Evolutionary conservation across 2,113 vertebrate species (phyloP), one percentile per base, ranked within the genome.

Genomic region (Siphamia tubifer): DNA sequence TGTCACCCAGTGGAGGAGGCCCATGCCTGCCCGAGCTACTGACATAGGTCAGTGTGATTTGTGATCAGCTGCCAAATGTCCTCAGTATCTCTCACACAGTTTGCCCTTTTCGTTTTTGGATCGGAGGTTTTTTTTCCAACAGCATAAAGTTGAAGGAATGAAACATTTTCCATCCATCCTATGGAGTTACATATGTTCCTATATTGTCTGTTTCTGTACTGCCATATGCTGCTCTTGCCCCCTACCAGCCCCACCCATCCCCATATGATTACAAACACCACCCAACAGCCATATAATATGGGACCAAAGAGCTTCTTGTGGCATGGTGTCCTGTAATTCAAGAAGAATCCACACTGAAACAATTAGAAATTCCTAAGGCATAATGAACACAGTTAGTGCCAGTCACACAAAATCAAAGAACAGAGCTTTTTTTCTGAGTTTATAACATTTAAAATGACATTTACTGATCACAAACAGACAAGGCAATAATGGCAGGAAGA

Each of bases 1-100:
- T 84, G 97, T 99, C 62, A 98, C 97, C 1, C 96, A 99, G 82
- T 99, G 97, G 98, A 88, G 98, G 72, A 92, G 98, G 60, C 97
- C 98, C 11, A 95, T 99, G 93, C 97, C 98, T 10, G 96, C 96
- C 13, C 93, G 97, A 68, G 97, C 98, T 12, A 98, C 95, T 21
- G 96, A 99, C 89, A 99, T 99, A 84, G 98, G 97, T 98, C 74
- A 91, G 91, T 67, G 25, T 34, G 32, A 58, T 42, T 44, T 48
- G 23, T 24, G 48, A 17, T 23, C 8, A 4, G 15, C 30, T 24
- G 32, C 32, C 39, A 27, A 43, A 19, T 12, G 8, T 31, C 60
- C 38, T 24, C 35, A 4, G 1, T 48, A 13, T 25, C 5, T 27
- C 40, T 61, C 51, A 15, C 36, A 25, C 11, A 6, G 15, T 15